Percentiles rank a stretch among this genome's conserved stretches.
phyloP scores from a whole-genome alignment of 2,888 invertebrate species.

The Chymomyza amoena region DNA sequence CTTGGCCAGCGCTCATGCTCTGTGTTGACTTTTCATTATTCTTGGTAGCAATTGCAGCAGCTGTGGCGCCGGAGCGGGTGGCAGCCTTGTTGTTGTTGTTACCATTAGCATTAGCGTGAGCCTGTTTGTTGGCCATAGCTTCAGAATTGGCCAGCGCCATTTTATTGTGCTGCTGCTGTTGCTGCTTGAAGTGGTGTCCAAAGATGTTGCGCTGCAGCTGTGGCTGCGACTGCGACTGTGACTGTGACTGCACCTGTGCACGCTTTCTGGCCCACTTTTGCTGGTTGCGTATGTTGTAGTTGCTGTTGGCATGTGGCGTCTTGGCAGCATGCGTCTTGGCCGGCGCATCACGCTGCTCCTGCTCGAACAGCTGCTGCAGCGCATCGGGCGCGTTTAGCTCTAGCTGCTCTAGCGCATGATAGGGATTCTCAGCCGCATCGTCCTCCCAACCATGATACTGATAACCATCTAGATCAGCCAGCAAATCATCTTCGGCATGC shows the following conservation, averaged over 20 bases:
- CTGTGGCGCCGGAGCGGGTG: slow-evolving; percentile 10
- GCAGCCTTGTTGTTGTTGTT: slow-evolving; percentile 31
- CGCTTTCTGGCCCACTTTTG: slow-evolving; percentile 76
- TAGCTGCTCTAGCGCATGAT: slow-evolving; percentile 65
- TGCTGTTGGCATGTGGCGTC: slow-evolving; percentile 28
- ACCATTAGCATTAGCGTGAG: background rate
- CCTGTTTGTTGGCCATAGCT: slow-evolving; percentile 59
- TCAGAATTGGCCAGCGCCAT: slow-evolving; percentile 68
- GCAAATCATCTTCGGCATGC: slow-evolving; percentile 64
- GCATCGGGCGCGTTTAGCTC: slow-evolving; percentile 61
- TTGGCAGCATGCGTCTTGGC: slow-evolving; percentile 41
- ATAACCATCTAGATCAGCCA: slow-evolving; percentile 72
- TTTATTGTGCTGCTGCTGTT: slow-evolving; percentile 53
- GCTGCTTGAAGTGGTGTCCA: slow-evolving; percentile 65
- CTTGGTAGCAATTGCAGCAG: slow-evolving; percentile 17
- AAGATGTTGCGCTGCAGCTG: slow-evolving; percentile 67
- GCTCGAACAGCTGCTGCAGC: slow-evolving; percentile 73
- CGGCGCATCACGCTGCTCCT: slow-evolving; percentile 49
- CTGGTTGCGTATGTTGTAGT: slow-evolving; percentile 70
- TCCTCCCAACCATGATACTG: slow-evolving; percentile 70
- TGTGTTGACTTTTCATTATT: slow-evolving; percentile 33
- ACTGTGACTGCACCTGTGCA: slow-evolving; percentile 51
- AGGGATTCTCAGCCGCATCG: slow-evolving; percentile 62
- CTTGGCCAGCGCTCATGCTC: slow-evolving; percentile 17
- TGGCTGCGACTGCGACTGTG: slow-evolving; percentile 14